Evolutionary conservation across 2,888 invertebrate genomes (phyloP), one percentile per base, ranked within the genome.

Genomic region (Epistrophe eligans): DNA sequence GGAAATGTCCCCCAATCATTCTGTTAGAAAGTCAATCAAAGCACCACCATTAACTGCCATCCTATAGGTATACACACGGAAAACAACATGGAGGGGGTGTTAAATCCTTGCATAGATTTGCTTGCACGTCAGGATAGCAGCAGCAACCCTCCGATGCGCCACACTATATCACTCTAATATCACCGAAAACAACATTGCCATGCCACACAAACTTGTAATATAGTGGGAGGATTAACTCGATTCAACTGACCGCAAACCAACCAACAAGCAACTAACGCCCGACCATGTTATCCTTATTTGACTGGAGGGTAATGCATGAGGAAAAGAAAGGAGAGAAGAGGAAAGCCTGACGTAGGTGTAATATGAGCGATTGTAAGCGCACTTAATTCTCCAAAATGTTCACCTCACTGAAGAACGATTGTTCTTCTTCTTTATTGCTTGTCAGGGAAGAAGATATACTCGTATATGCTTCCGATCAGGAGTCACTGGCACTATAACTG

Each of bases 351-450:
- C 2, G 60, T 73, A 58, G 24, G 24, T 24, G 3, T 24, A 24
- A n/a, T 79, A 71, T 67, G 67, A 62, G 57, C 66, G 74, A 52
- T 70, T 66, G 66, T 83, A 83, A 87, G 83, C 87, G 83, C 76
- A 88, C 77, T 88, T 84, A 88, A 88, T 84, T 84, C 58, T 72
- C 88, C 77, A 79, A 88, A 55, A 88, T 88, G 70, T 84, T 84
- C 88, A 88, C 88, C 84, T 88, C 88, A 84, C 77, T 88, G 88
- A 80, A 80, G 84, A 88, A 79, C 88, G 88, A 88, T 88, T 88
- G 88, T 88, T 84, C 84, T n/a, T n/a, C n/a, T n/a, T n/a, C 84
- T 84, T 88, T 77, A 80, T 88, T 88, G 84, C 88, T 55, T 80
- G 79, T 84, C 83, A 80, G 77, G 84, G 73, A 64, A 73, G 71